Evolutionary conservation across 2,113 vertebrate genomes (phyloP), one percentile per base, ranked within the genome.

Genomic region (Chlamydotis undulata): DNA sequence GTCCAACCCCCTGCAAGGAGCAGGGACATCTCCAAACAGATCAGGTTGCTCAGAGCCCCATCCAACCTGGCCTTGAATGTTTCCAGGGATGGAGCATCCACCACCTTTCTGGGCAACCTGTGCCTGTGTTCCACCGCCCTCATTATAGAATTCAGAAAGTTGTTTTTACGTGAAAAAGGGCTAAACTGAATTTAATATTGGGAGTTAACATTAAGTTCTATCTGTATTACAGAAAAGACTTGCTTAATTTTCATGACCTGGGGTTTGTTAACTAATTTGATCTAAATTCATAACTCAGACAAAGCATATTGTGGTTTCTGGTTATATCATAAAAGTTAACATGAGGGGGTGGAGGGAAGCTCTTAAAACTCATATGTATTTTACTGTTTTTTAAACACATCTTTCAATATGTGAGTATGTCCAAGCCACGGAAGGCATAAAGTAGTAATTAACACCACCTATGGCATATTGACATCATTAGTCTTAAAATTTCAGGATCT

Each of bases 281-380:
- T 15, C 23, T 80, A n/a, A 92, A 78, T 61, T 74, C 41, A 22
- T 80, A 41, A 83, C 28, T 67, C 26, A 45, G n/a, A 73, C 33
- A 86, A 86, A 92, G 47, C 19, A 83, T 77, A 71, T 23, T 37
- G 3, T 59, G 41, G 0, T 18, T 57, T 94, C 79, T 60, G 37
- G 49, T 87, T 55, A 69, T 39, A 22, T 78, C 28, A 78, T 75
- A 73, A 55, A 71, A 61, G 24, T 25, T 17, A 57, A 41, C 50
- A 57, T 0, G 0, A 63, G 24, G 21, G 15, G 22, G 12, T 43
- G 19, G 50, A 82, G 14, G 9, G 18, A 7, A 90, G n/a, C n/a
- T 63, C 60, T 43, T 45, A 39, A 8, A 64, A 76, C 11, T 83
- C 1, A 0, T 33, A 31, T 28, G 8, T 70, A 47, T 87, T 86